Conservation (phyloP, 2,113 vertebrate genomes). For the Phaethornis superciliosus region DNA sequence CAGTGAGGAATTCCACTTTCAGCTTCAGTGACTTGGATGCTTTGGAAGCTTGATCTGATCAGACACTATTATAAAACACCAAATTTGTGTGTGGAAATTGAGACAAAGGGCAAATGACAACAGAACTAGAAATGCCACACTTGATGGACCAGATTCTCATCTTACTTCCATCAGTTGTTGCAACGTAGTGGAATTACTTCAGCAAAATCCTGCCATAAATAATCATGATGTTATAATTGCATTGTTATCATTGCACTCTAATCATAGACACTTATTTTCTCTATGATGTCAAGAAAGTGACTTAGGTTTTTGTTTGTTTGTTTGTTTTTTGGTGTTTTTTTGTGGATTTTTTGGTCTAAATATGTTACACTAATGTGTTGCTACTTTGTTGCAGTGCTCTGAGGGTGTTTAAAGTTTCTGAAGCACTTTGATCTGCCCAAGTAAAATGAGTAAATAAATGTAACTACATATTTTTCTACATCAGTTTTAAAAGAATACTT, state of each 20-base stretch:
- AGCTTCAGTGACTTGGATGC: not conserved
- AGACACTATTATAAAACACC: not conserved
- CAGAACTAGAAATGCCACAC: not conserved
- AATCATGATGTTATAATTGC: not conserved
- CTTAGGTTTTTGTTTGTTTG: too few relatives aligned
- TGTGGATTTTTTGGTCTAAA: not conserved
- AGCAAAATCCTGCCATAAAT: not conserved
- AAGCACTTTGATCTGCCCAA: not conserved
- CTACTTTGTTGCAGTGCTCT: not conserved
- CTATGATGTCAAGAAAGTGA: not conserved
- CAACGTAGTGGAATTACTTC: not conserved
- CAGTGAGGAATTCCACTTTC: not conserved
- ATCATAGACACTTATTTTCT: not conserved
- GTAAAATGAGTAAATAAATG: not conserved
- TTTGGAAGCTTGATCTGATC: not conserved
- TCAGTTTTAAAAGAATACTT: not conserved
- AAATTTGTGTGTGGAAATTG: constrained; percentile 4
- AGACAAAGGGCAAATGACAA: not conserved
- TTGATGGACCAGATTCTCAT: not conserved
- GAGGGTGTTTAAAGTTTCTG: not conserved
- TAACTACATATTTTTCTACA: not conserved
- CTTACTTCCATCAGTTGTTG: constrained; percentile 5
- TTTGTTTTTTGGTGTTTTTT: too few relatives aligned
- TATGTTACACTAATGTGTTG: not conserved
- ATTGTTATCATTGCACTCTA: not conserved